Evolutionary conservation across 2,888 invertebrate genomes (phyloP).

Genomic region (Tridacna crocea): DNA sequence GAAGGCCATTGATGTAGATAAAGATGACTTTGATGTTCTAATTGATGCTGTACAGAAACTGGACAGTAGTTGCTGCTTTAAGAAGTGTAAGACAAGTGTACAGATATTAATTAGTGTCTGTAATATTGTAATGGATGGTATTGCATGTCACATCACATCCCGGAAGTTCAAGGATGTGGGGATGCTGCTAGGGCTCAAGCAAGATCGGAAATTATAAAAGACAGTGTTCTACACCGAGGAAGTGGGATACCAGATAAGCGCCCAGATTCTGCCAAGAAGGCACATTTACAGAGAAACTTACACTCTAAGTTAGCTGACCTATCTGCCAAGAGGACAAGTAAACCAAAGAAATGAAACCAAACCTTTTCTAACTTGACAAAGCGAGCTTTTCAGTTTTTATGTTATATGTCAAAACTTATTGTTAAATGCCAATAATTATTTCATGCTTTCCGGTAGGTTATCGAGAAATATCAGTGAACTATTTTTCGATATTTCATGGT

Average conservation of each 20-base stretch:
- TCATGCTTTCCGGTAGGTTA: too few relatives aligned
- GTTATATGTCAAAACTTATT: too few relatives aligned
- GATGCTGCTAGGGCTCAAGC: slow-evolving; percentile 87
- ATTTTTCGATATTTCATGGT: too few relatives aligned
- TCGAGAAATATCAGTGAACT: too few relatives aligned
- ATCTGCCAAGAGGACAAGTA: slow-evolving; percentile 79
- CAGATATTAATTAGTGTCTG: slow-evolving; percentile 85
- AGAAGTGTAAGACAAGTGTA: slow-evolving; percentile 84
- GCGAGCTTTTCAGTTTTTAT: too few relatives aligned
- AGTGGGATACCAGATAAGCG: slow-evolving; percentile 86
- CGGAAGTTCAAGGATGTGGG: slow-evolving; percentile 90
- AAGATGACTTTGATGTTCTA: slow-evolving; percentile 86
- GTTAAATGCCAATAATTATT: too few relatives aligned
- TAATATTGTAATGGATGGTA: slow-evolving; percentile 86
- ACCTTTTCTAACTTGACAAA: too few relatives aligned
- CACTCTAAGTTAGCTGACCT: slow-evolving; percentile 87
- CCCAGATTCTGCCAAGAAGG: slow-evolving; percentile 86
- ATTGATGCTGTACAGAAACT: slow-evolving; percentile 87
- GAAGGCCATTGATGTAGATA: slow-evolving; percentile 72
- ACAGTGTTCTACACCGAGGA: slow-evolving; percentile 83
- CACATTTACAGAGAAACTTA: slow-evolving; percentile 87
- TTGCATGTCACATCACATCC: slow-evolving; percentile 88
- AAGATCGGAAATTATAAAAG: slow-evolving; percentile 82
- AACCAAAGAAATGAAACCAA: slow-evolving; percentile 50
- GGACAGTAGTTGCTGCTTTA: slow-evolving; percentile 87